phyloP scores from a whole-genome alignment of 2,113 vertebrate genomes.

The Halichoerus grypus region DNA sequence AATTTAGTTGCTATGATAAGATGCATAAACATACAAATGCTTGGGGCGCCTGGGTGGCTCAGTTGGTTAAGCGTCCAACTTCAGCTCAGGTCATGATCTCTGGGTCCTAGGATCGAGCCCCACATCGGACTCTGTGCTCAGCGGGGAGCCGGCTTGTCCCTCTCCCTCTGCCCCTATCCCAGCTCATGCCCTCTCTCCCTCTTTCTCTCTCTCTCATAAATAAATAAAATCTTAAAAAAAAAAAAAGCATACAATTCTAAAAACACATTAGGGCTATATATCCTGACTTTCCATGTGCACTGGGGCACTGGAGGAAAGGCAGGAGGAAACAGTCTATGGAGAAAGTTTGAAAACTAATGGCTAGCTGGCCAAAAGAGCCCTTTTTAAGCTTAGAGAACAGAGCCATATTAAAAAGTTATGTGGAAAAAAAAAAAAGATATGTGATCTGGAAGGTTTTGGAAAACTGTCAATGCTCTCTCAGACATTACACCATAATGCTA shows the following conservation, averaged over 20 bases:
- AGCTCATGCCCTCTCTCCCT: neutral
- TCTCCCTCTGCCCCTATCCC: neutral
- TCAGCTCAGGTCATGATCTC: neutral
- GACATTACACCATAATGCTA: neutral
- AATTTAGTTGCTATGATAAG: neutral
- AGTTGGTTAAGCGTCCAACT: accelerated
- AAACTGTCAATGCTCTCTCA: slow-evolving; percentile 15
- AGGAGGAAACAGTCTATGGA: neutral
- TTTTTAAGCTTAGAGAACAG: neutral
- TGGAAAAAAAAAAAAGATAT: neutral
- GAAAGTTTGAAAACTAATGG: neutral
- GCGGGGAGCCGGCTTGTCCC: neutral
- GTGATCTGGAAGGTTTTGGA: neutral
- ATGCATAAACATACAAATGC: neutral
- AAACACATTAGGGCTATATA: neutral
- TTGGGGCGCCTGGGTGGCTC: neutral
- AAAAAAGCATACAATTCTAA: neutral
- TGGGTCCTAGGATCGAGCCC: neutral
- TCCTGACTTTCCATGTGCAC: neutral
- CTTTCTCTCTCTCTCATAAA: neutral
- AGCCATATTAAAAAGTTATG: neutral
- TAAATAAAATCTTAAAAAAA: neutral
- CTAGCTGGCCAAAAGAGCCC: neutral
- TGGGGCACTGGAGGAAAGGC: neutral
- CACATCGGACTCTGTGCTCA: neutral